Base-by-base conservation (phyloP, 2,797 vertebrate species). In the Typhlichthys eigenmanni region DNA sequence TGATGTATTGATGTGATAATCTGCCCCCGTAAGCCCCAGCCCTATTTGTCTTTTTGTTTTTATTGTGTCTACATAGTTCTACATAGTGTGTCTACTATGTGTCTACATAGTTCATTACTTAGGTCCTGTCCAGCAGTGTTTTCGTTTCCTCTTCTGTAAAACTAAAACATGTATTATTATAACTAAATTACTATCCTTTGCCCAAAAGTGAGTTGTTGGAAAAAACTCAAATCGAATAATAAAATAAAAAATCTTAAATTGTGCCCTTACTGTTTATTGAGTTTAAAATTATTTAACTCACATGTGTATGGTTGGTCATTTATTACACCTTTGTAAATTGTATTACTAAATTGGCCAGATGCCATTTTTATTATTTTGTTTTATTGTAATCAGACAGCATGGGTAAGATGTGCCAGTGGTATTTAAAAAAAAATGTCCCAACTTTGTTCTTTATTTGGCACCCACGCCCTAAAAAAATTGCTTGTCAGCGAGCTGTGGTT, bases 141-240 rank as follows among this genome's bases (percentile, higher is more conserved):
- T 79, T 85, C 75, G 16, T 69, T 57, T 13, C 83, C 82, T 81
- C 85, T 81, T 76, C 85, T 91, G 90, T 92, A 90, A 82, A 93
- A 92, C 90, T 91, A 92, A 93, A 91, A 88, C 88, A 90, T 91
- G 89, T 90, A 91, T 89, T 91, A 91, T 91, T 91, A 92, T 89
- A 90, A 91, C 89, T 92, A 92, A 92, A 92, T 84, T 81, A 89
- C 86, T 90, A 88, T 92, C 78, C 71, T 89, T 90, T 90, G 86
- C 87, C 87, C 89, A 88, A 89, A 89, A 90, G 87, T 92, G 90
- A 89, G 81, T 91, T 90, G 87, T 90, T 87, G 83, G 34, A 91
- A 89, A 88, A 87, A 78, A 81, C 82, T 88, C 80, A 81, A 91
- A 90, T 87, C 55, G 75, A 91, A 91, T 84, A 81, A 91, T 89